Evolutionary conservation across 92 coral and sea anemone genomes (phyloP), one percentile per base, ranked within the genome.

Genomic region (Porites cylindrica): DNA sequence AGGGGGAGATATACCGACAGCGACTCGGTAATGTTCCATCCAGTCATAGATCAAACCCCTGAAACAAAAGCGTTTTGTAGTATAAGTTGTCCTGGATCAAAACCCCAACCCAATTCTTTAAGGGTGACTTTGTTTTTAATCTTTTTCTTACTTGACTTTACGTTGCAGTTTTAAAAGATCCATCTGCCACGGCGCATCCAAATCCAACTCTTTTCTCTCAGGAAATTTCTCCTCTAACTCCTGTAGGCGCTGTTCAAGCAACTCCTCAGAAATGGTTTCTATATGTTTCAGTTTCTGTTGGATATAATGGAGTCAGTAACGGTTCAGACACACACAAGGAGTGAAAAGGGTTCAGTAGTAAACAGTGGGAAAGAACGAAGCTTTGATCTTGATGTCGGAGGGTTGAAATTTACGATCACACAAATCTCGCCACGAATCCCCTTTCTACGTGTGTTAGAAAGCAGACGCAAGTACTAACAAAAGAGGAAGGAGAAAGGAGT

Each of bases 201-300:
- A 75, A 23, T 94, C 99, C n/a, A 96, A 85, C 62, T 96, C 98
- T 83, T 90, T 93, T 70, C 99, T 95, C 82, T 96, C 99, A 1
- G 99, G 99, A 74, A 96, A 96, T 78, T 93, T 96, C 75, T 96
- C 95, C 52, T 96, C 97, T 32, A 96, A 90, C 80, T 96, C 99
- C 66, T 95, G 90, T 61, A 86, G 95, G 51, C 99, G 79, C 72
- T 90, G 92, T 72, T 93, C 99, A 1, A 88, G 78, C 2, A 90
- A 29, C 64, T 96, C 99, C 58, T 90, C 98, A 10, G 91, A 59
- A 16, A 93, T 87, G 52, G 75, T 85, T 17, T 85, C 98, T 12
- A 73, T 38, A 16, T 87, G 82, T 17, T 84, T 76, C 26, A 64
- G 75, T 80, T 92, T 94, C 90, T 92, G 58, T 19, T 74, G 16